Evolutionary conservation across 2,113 vertebrate species (phyloP).

Genomic region (Phainopepla nitens): DNA sequence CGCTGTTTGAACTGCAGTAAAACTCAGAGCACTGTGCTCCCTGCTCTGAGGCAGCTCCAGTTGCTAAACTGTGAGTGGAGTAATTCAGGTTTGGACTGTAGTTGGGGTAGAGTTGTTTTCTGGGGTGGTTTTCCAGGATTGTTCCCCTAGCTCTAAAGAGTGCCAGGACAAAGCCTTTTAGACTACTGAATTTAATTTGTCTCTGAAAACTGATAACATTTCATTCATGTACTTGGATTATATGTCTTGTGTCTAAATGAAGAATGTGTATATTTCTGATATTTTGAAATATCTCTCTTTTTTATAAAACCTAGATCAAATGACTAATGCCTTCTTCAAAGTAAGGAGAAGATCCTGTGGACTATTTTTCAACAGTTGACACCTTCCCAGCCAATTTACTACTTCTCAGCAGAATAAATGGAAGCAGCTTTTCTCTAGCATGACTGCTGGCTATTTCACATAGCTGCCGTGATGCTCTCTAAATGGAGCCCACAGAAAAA

Average conservation of each 20-base stretch:
- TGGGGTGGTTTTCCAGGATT: not conserved
- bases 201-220: not conserved
- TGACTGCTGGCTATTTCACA: slow-evolving; percentile 33
- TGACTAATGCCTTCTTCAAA: slow-evolving; percentile 49
- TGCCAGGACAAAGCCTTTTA: not conserved
- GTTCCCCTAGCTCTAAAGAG: not conserved
- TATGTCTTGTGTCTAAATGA: not conserved
- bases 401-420: slow-evolving; percentile 20
- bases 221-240: not conserved
- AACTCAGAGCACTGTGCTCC: not conserved
- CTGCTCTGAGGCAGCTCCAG: not conserved
- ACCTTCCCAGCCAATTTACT: slow-evolving; percentile 53
- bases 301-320: slow-evolving; percentile 48
- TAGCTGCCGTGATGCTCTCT: not conserved
- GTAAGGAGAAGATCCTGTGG: slow-evolving; percentile 22
- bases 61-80: not conserved
- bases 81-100: not conserved
- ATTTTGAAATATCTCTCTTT: not conserved
- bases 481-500: slow-evolving; percentile 28
- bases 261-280: not conserved
- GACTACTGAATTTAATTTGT: not conserved
- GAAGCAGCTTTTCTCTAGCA: not conserved
- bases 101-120: not conserved
- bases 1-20: not conserved
- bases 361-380: slow-evolving; percentile 44